Conservation (phyloP, 2,888 invertebrate species). For the Cenopis cana region DNA sequence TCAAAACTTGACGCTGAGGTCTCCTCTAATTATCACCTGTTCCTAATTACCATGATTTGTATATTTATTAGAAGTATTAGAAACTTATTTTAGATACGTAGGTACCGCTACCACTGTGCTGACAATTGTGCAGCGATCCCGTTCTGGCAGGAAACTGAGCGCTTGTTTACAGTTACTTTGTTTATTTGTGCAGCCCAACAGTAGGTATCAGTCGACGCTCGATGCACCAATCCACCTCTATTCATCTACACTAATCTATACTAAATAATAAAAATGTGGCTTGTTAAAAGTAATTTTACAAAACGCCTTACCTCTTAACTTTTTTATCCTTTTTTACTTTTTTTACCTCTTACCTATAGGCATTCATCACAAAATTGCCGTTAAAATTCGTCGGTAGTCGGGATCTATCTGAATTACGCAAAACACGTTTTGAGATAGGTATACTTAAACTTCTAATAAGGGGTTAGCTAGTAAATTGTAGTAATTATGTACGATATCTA, state of each 20-base stretch:
- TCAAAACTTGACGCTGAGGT: not conserved
- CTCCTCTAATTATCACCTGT: not conserved
- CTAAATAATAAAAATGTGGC: no score
- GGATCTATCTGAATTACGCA: no score
- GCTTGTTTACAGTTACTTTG: constrained; percentile 4
- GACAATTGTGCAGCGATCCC: constrained; percentile 2
- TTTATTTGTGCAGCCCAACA: not conserved
- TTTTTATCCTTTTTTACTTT: no score
- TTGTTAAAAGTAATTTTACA: no score
- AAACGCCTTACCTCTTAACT: no score
- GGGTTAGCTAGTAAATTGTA: no score
- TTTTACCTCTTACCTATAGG: no score
- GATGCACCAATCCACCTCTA: not conserved
- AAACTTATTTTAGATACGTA: not conserved
- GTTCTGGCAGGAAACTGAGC: constrained; percentile 4
- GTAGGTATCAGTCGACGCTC: not conserved
- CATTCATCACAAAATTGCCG: no score
- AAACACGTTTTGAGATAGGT: no score
- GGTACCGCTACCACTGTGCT: not conserved
- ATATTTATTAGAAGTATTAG: not conserved
- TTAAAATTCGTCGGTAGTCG: no score
- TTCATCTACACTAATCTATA: no score
- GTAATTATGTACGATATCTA: not conserved
- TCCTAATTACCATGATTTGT: not conserved
- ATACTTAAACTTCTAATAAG: no score